Evolutionary conservation across 2,113 vertebrate species (phyloP).

Genomic region (Melanocharis versteri): DNA sequence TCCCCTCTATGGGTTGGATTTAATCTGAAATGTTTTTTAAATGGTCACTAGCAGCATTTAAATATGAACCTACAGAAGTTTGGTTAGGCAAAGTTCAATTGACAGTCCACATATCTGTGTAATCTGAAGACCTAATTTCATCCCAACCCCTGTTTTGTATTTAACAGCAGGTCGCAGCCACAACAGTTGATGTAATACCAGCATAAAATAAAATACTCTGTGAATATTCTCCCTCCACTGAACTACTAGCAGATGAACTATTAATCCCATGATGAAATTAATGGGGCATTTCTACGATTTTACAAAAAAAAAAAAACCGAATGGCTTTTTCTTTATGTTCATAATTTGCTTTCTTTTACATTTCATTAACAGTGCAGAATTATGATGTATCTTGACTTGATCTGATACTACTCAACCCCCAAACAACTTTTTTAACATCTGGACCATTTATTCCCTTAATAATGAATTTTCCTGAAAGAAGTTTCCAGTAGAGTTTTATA

Average conservation of each 20-base stretch:
- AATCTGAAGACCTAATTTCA: neutral
- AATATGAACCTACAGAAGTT: neutral
- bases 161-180: neutral
- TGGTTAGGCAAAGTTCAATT: neutral
- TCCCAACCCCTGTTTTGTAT: neutral
- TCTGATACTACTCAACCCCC: neutral
- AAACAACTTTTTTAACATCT: neutral
- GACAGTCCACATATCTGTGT: neutral
- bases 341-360: neutral
- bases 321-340: neutral
- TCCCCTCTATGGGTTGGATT: neutral
- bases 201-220: neutral
- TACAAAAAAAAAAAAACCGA: neutral
- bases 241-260: neutral
- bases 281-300: neutral
- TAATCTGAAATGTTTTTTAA: constrained; percentile 17
- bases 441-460: neutral
- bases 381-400: neutral
- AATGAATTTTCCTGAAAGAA: neutral
- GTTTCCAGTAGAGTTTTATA: neutral
- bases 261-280: neutral
- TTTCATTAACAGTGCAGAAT: neutral
- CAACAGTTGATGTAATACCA: neutral
- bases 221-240: neutral
- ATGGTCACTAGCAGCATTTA: neutral